A percentile compares a stretch with the other conserved stretches of the same genome.
These are phyloP conservation scores for Antheraea assamensis DNA, from an alignment of 2,888 invertebrate genomes.

Conservation along the genomic window DNA sequence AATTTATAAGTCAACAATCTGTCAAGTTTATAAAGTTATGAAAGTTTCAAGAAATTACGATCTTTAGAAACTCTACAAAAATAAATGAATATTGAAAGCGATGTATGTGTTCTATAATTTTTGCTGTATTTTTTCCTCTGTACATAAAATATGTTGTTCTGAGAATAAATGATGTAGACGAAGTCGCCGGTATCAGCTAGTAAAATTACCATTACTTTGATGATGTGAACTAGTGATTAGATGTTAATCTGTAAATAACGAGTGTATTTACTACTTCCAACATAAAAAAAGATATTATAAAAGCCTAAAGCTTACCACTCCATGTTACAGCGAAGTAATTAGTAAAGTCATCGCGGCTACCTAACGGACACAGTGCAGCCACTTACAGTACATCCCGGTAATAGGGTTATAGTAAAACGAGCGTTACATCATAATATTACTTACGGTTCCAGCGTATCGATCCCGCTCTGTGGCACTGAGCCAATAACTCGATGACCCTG, in stretches of 20 bases:
- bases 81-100: no score
- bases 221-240: neutral
- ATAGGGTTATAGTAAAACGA: constrained; percentile 54
- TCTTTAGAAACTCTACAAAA: no score
- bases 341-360: constrained; percentile 34
- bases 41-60: no score
- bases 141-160: neutral
- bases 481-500: constrained; percentile 64
- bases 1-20: no score
- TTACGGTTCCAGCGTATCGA: constrained; percentile 65
- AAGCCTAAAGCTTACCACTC: neutral
- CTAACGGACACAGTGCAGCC: constrained; percentile 28
- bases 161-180: neutral
- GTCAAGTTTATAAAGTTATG: no score
- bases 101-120: no score
- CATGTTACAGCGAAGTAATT: constrained; percentile 22
- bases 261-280: neutral
- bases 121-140: no score
- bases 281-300: neutral
- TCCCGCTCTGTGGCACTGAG: constrained; percentile 69
- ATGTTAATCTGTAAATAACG: neutral
- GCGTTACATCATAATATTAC: constrained; percentile 71
- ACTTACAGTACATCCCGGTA: constrained; percentile 32
- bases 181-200: neutral
- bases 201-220: neutral